Percentiles rank a stretch among this genome's conserved stretches.
Evolutionary conservation across 2,888 invertebrate genomes (phyloP).

Genomic region (Dione juno): DNA sequence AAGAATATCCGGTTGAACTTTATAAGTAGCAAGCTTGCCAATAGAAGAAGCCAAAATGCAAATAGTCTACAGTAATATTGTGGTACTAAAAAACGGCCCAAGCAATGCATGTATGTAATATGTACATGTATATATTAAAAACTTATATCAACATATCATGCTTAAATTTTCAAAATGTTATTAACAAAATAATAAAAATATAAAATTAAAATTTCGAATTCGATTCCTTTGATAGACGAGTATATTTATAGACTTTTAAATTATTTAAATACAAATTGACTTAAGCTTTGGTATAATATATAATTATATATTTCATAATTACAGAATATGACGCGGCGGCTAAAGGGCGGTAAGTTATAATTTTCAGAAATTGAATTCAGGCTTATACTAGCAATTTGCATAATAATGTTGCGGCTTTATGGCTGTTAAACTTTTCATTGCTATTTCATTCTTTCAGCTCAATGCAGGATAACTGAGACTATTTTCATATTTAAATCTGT

Average conservation of each 20-base stretch:
- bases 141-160: background rate
- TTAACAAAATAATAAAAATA: constrained; percentile 13
- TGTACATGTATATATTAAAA: background rate
- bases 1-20: constrained; percentile 49
- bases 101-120: constrained; percentile 2
- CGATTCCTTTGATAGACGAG: too few relatives aligned
- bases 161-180: background rate
- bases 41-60: constrained; percentile 71
- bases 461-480: background rate
- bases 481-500: too few relatives aligned
- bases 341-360: constrained; percentile 57
- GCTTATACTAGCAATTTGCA: constrained; percentile 68
- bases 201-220: too few relatives aligned
- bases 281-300: background rate
- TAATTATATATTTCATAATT: constrained; percentile 10
- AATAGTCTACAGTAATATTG: constrained; percentile 51
- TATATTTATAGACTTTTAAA: too few relatives aligned
- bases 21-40: constrained; percentile 59
- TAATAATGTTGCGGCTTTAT: constrained; percentile 47
- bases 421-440: constrained; percentile 52
- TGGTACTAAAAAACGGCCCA: constrained; percentile 30
- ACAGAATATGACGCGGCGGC: constrained; percentile 30
- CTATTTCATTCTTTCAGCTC: constrained; percentile 24
- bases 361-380: constrained; percentile 74
- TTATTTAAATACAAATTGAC: too few relatives aligned